Base-by-base conservation (phyloP, 2,888 invertebrate genomes). In the Aleiodes leptofemur region DNA sequence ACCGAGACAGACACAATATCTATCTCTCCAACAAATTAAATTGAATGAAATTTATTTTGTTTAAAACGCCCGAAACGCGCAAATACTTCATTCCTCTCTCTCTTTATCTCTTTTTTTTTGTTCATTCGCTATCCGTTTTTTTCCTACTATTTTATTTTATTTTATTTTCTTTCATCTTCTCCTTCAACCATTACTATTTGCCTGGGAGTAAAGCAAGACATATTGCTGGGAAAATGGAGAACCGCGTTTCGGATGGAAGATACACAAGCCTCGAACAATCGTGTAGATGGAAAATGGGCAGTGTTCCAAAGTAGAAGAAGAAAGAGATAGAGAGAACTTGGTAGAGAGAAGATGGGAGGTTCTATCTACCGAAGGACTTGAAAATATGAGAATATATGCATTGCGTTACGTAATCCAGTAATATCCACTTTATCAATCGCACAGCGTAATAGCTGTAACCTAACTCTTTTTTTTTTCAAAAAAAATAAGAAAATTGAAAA, bases 241-340 rank as follows among this genome's bases (percentile, higher is more conserved):
- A 64, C 64, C 64, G 23, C 64, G 43, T 64, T 64, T 23, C 23
- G 43, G 64, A 43, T 64, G 43, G 64, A 43, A 34, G 59, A 64
- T 64, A 64, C 64, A 64, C 64, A 64, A 61, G 61, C 61, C 4
- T 66, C 69, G 64, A 78, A 77, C 73, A 77, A 77, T 76, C 73
- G 56, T 56, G 61, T 43, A 71, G 73, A 77, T 77, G 75, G 73
- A 23, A 77, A 76, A 77, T 77, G 75, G 77, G 77, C 77, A 71
- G 50, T 48, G 68, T 68, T 68, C 68, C 68, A 68, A 51, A 51
- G 23, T 66, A 31, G 51, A 9, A 68, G 51, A 68, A 7, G 13
- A 23, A 23, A 23, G 23, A 23, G 23, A 23, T 23, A 23, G 23
- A 23, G 23, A 48, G 29, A 68, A 61, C 38, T 38, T 61, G 38